These are phyloP conservation scores for Urocynchramus pylzowi DNA, from an alignment of 2,113 vertebrate species.

Conservation along the genomic window DNA sequence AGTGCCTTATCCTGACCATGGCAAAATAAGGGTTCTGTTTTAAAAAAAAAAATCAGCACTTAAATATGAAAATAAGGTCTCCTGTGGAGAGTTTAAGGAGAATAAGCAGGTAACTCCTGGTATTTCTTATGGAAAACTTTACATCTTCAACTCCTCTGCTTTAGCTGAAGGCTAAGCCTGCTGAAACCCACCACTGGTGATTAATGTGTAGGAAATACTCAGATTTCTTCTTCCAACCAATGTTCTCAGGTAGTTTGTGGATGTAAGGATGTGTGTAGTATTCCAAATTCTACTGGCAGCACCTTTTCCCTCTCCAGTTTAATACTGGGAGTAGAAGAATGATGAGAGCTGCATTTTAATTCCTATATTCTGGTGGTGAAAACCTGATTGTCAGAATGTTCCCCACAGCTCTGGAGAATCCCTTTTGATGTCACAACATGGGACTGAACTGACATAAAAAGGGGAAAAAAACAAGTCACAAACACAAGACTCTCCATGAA, in stretches of 20 bases:
- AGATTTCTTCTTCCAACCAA: accelerated
- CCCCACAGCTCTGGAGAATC: not conserved
- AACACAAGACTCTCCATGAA: not conserved
- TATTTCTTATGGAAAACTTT: not conserved
- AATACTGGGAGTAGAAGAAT: not conserved
- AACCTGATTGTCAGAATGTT: accelerated
- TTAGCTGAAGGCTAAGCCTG: not conserved
- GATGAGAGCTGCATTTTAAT: not conserved
- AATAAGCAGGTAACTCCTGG: not conserved
- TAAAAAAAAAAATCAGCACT: not conserved
- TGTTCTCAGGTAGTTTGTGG: not conserved
- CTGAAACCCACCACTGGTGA: not conserved
- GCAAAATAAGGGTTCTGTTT: not conserved
- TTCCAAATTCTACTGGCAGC: not conserved
- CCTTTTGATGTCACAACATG: accelerated
- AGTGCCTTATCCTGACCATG: not conserved
- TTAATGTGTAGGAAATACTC: not conserved
- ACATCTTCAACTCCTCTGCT: not conserved
- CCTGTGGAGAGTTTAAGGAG: not conserved
- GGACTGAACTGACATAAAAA: not conserved
- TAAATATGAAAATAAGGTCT: not conserved
- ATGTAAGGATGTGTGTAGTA: not conserved
- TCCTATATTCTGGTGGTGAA: not conserved
- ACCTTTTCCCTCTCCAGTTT: not conserved
- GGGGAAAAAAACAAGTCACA: accelerated